phyloP scores from a whole-genome alignment of 30 jellyfish, hydroid and myxozoan species.

The Mastigias papua region DNA sequence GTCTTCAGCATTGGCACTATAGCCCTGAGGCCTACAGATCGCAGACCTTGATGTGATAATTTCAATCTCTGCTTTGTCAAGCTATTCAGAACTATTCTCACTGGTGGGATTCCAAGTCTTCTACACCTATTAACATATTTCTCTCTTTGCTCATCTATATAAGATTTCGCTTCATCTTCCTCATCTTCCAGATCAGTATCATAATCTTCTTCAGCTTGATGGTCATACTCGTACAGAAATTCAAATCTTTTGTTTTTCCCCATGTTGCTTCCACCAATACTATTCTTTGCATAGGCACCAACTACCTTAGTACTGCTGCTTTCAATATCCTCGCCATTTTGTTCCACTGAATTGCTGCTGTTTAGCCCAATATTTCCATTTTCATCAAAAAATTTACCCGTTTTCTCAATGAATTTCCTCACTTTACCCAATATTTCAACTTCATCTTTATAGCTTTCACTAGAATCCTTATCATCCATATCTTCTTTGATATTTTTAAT shows the following conservation, averaged over 20 bases:
- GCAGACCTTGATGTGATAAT: conserved; percentile 70
- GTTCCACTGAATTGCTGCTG: background rate
- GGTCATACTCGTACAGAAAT: background rate
- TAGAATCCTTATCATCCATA: background rate
- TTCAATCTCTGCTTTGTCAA: conserved; percentile 30
- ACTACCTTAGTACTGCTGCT: background rate
- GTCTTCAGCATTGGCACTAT: conserved; percentile 41
- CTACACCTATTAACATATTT: conserved; percentile 48
- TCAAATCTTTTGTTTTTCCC: background rate
- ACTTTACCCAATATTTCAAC: background rate
- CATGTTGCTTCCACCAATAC: background rate
- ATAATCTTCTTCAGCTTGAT: conserved; percentile 46
- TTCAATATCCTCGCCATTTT: background rate
- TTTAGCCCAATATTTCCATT: background rate
- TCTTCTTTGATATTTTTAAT: background rate
- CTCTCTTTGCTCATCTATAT: conserved; percentile 60
- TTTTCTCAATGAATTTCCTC: background rate
- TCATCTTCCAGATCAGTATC: conserved; percentile 71
- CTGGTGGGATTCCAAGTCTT: conserved; percentile 64
- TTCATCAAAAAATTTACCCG: background rate
- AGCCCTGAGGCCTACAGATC: conserved; percentile 60
- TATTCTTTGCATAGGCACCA: background rate
- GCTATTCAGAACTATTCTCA: conserved; percentile 35
- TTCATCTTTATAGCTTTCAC: background rate
- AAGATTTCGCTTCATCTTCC: conserved; percentile 3